Conservation (phyloP, 2,888 invertebrate genomes). For the Plagodis pulveraria region DNA sequence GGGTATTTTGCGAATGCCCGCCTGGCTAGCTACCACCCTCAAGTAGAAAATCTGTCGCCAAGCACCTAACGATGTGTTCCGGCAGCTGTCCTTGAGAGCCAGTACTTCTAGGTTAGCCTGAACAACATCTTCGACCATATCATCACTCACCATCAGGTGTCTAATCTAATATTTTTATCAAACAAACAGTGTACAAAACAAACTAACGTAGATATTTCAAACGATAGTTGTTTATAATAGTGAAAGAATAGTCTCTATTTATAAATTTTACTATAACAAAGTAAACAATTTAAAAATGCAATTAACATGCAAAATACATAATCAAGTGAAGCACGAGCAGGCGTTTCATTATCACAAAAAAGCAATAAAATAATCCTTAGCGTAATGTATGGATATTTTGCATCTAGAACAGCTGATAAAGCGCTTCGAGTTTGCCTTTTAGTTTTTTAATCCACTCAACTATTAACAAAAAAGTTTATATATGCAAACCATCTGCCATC, state of each 20-base stretch:
- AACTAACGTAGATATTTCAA: too few species aligned
- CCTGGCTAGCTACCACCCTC: too few species aligned
- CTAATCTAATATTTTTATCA: too few species aligned
- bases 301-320: slow-evolving; percentile 16
- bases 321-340: slow-evolving; percentile 3
- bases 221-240: too few species aligned
- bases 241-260: neutral
- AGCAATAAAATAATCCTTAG: slow-evolving; percentile 6
- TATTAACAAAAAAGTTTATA: slow-evolving; percentile 53
- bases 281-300: slow-evolving; percentile 6
- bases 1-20: too few species aligned
- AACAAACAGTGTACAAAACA: too few species aligned
- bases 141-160: too few species aligned
- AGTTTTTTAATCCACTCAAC: slow-evolving; percentile 41
- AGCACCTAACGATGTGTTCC: too few species aligned
- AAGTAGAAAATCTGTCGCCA: too few species aligned
- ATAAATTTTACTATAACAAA: slow-evolving; percentile 6
- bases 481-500: slow-evolving; percentile 77
- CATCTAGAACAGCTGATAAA: slow-evolving; percentile 34
- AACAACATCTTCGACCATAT: too few species aligned
- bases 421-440: slow-evolving; percentile 10
- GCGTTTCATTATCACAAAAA: slow-evolving; percentile 19
- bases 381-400: slow-evolving; percentile 29
- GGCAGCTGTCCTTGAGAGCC: too few species aligned
- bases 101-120: too few species aligned